A percentile compares a stretch with the other conserved stretches of the same genome.
Conservation (phyloP, 2,888 invertebrate genomes). For the Lycophotia porphyrea region DNA sequence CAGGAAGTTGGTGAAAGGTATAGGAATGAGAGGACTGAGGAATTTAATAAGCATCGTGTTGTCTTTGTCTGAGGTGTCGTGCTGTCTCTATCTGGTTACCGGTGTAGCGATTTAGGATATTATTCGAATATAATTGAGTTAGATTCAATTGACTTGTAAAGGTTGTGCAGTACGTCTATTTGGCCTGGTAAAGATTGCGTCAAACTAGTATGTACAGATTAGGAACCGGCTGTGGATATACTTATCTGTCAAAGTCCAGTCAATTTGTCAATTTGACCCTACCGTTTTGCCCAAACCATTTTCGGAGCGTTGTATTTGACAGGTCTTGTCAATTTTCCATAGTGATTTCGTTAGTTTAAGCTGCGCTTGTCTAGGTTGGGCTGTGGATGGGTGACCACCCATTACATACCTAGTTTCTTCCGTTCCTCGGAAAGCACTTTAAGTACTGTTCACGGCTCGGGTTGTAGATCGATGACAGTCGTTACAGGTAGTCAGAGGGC, state of each 20-base stretch:
- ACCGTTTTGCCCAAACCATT: background rate
- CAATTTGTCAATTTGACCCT: background rate
- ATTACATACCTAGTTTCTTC: no score
- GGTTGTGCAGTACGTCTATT: background rate
- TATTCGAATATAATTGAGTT: background rate
- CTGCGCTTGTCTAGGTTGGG: no score
- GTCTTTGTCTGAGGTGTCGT: slow-evolving; percentile 25
- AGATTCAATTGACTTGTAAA: background rate
- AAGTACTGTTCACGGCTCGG: no score
- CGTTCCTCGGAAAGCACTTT: no score
- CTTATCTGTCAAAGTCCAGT: background rate
- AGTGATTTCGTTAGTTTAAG: background rate
- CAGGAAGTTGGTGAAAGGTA: slow-evolving; percentile 24
- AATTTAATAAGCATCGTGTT: slow-evolving; percentile 47
- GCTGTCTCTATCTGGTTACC: slow-evolving; percentile 26
- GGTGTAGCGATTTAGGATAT: no score
- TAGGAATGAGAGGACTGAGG: slow-evolving; percentile 35
- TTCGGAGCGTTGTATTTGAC: background rate
- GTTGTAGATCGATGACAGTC: no score
- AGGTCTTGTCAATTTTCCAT: background rate
- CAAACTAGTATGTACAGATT: background rate
- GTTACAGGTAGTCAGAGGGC: no score
- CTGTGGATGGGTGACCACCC: no score
- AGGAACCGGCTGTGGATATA: background rate
- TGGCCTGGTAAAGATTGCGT: background rate